These are phyloP conservation scores for Anhinga rufa DNA, from an alignment of 2,113 vertebrate genomes.

Conservation along the genomic window DNA sequence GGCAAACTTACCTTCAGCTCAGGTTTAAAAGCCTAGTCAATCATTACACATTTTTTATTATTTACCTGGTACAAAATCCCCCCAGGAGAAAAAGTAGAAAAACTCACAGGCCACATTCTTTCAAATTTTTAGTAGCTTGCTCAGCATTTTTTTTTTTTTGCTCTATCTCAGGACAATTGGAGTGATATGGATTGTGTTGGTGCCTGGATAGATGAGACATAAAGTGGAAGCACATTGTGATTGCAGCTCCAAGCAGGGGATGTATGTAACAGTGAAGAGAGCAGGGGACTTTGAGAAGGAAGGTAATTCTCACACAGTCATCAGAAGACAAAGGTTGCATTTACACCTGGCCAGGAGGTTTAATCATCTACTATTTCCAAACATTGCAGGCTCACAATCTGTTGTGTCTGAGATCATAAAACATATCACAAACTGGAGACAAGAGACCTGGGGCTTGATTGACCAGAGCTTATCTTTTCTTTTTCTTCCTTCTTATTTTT, in stretches of 20 bases:
- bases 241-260: neutral
- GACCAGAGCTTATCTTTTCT: constrained; percentile 51
- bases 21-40: constrained; percentile 68
- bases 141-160: neutral
- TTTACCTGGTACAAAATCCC: constrained; percentile 70
- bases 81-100: neutral
- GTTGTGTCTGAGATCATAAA: constrained; percentile 78
- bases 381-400: constrained; percentile 81
- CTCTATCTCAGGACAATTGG: neutral
- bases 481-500: constrained; percentile 44
- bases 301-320: constrained; percentile 75
- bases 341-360: constrained; percentile 94
- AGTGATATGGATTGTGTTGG: neutral
- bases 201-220: neutral
- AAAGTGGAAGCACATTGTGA: neutral
- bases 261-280: constrained; percentile 5
- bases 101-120: neutral
- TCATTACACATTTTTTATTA: constrained; percentile 76
- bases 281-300: constrained; percentile 43
- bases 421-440: constrained; percentile 63
- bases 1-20: constrained; percentile 54
- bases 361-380: constrained; percentile 99
- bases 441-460: constrained; percentile 26
- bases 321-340: constrained; percentile 97
- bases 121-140: neutral